A percentile compares a stretch with the other conserved stretches of the same genome.
Evolutionary conservation across 2,797 vertebrate species (phyloP).

Genomic region (Myiotriccus ornatus): DNA sequence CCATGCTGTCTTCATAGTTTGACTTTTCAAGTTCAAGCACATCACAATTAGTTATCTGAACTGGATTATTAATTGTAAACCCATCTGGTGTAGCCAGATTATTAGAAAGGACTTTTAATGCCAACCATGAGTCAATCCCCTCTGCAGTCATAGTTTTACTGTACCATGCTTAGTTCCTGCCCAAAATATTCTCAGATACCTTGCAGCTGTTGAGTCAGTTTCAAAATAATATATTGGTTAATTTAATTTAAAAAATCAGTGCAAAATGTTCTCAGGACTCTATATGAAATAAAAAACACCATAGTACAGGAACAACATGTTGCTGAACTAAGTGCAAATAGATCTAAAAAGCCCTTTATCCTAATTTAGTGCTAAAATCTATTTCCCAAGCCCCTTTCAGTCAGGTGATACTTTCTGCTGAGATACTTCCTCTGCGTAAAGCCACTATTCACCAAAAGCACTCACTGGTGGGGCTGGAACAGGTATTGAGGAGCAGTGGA

Average conservation of each 20-base stretch:
- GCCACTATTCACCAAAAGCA: neutral
- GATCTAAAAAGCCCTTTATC: neutral
- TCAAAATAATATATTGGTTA: neutral
- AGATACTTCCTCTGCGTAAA: neutral
- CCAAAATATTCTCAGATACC: neutral
- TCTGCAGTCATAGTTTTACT: neutral
- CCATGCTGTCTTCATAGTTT: neutral
- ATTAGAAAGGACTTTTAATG: neutral
- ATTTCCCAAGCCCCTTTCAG: neutral
- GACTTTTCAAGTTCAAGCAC: neutral
- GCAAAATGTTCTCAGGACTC: neutral
- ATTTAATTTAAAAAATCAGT: neutral
- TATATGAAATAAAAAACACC: neutral
- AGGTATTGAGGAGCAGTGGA: neutral
- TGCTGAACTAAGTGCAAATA: neutral
- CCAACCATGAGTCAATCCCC: neutral
- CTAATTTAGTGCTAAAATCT: neutral
- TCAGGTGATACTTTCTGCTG: neutral
- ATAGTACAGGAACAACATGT: neutral
- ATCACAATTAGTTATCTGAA: neutral
- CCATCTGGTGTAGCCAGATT: neutral
- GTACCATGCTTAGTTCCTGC: neutral
- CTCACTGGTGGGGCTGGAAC: neutral
- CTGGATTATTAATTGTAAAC: neutral
- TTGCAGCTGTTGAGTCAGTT: neutral